Conservation (phyloP, 2,888 invertebrate species). For the Octodonta nipae region DNA sequence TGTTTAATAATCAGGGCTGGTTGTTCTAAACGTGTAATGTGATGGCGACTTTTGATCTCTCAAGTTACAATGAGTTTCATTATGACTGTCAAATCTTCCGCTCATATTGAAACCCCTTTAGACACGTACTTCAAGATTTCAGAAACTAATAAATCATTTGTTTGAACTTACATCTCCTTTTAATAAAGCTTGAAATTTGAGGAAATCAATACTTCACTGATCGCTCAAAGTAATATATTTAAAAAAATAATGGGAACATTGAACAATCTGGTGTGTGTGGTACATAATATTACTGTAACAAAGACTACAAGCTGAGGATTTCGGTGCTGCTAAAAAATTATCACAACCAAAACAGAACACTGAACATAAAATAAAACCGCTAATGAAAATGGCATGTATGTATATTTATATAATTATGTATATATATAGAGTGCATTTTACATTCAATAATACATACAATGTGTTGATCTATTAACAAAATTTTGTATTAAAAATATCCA, state of each 20-base stretch:
- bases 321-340: conserved; percentile 12
- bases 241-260: conserved; percentile 15
- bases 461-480: conserved; percentile 29
- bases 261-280: conserved; percentile 13
- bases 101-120: too few species aligned
- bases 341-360: too few species aligned
- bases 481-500: conserved; percentile 16
- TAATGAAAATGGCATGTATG: conserved; percentile 30
- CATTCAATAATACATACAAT: conserved; percentile 36
- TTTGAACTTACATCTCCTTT: too few species aligned
- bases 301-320: conserved; percentile 12
- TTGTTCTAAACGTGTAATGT: too few species aligned
- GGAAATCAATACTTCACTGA: conserved; percentile 9
- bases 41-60: too few species aligned
- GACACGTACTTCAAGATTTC: too few species aligned
- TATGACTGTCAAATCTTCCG: too few species aligned
- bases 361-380: conserved; percentile 15
- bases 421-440: conserved; percentile 34
- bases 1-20: too few species aligned
- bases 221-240: conserved; percentile 13
- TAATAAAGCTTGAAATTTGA: too few species aligned
- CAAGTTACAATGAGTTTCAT: too few species aligned
- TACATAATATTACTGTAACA: conserved; percentile 13
- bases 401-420: conserved; percentile 32
- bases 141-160: too few species aligned